Evolutionary conservation across 2,797 vertebrate species (phyloP).

Genomic region (Gadopsis bispinosus): DNA sequence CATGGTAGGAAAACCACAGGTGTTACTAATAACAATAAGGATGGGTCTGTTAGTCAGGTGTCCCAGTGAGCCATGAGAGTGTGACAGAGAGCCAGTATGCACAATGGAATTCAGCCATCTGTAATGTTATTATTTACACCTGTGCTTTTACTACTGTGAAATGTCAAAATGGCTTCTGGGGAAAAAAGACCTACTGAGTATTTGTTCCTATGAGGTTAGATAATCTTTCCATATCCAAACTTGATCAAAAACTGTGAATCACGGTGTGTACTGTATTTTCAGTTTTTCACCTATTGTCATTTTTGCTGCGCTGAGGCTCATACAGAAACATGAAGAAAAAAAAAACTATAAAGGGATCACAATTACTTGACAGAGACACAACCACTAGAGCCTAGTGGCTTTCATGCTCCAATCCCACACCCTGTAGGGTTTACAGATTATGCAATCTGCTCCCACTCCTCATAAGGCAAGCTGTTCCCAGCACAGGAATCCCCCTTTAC

Average conservation of each 20-base stretch:
- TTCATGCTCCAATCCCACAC: slow-evolving; percentile 17
- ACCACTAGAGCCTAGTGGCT: neutral
- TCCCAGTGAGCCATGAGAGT: neutral
- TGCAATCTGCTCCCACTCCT: slow-evolving; percentile 70
- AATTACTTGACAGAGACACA: neutral
- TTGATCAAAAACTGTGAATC: neutral
- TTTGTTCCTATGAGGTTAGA: neutral
- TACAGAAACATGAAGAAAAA: neutral
- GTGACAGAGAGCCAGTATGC: neutral
- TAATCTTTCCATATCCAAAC: neutral
- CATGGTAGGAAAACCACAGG: neutral
- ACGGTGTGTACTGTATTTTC: neutral
- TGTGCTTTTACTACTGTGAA: neutral
- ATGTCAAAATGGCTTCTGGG: neutral
- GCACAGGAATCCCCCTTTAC: slow-evolving; percentile 73
- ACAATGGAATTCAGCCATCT: neutral
- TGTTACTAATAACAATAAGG: neutral
- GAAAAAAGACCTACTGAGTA: neutral
- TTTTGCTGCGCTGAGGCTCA: neutral
- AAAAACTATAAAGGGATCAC: neutral
- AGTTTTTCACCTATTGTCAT: neutral
- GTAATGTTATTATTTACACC: slow-evolving; percentile 9
- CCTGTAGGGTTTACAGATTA: slow-evolving; percentile 31
- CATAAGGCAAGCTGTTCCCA: slow-evolving; percentile 79
- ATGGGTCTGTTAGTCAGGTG: neutral